Percentiles rank a stretch among this genome's conserved stretches.
These are phyloP conservation scores for Theretra japonica DNA, from an alignment of 2,888 invertebrate species.

Conservation along the genomic window DNA sequence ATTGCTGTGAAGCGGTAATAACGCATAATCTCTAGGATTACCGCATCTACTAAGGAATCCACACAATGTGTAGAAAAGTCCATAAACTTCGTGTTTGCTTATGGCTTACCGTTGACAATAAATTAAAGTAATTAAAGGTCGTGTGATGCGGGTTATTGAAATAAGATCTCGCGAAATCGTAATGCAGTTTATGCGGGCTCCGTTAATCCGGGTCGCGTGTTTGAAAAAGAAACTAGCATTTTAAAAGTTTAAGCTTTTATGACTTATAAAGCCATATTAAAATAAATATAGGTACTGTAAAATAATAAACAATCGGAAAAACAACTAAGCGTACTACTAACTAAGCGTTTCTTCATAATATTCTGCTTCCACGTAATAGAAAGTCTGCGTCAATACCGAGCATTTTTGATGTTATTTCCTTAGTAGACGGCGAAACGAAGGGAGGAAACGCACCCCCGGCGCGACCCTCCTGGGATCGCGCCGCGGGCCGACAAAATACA, in stretches of 20 bases:
- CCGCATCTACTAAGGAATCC: too few species aligned
- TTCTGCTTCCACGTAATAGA: neutral
- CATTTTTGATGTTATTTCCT: slow-evolving; percentile 17
- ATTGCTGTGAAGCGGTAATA: too few species aligned
- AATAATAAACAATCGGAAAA: neutral
- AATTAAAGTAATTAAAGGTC: neutral
- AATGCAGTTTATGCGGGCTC: neutral
- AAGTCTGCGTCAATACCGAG: neutral
- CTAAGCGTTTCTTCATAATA: neutral
- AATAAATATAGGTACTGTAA: neutral
- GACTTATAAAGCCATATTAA: neutral
- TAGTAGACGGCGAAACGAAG: neutral
- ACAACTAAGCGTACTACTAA: neutral
- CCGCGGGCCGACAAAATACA: slow-evolving; percentile 15
- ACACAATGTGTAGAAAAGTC: too few species aligned
- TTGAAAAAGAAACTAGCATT: neutral
- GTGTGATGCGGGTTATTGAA: slow-evolving; percentile 5
- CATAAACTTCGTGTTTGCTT: neutral
- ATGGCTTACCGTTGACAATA: neutral
- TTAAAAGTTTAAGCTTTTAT: neutral
- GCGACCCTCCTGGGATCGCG: slow-evolving; percentile 8
- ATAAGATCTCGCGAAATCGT: slow-evolving; percentile 5
- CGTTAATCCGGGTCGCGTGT: neutral
- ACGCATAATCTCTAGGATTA: too few species aligned
- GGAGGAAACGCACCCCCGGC: neutral